These are phyloP conservation scores for Trogon melanurus DNA, from an alignment of 2,113 vertebrate genomes.

Conservation along the genomic window DNA sequence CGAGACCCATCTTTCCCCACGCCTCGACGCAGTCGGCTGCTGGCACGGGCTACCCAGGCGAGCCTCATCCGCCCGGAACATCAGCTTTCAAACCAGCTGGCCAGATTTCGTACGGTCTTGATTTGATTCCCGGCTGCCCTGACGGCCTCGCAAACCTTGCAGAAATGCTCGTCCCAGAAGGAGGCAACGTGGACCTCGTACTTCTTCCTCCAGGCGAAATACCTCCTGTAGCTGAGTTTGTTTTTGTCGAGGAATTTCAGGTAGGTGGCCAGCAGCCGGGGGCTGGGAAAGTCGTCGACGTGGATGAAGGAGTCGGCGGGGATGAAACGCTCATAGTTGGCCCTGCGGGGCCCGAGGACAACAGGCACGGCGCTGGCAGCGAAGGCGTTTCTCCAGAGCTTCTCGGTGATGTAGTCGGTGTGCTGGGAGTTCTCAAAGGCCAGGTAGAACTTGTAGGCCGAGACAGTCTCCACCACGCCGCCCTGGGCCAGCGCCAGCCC, in stretches of 20 bases:
- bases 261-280: conserved; percentile 82
- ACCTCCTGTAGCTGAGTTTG: conserved; percentile 74
- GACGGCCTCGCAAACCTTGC: conserved; percentile 81
- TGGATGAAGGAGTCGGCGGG: conserved; percentile 91
- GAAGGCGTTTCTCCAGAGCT: conserved; percentile 91
- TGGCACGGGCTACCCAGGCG: background rate
- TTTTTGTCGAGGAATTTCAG: conserved; percentile 83
- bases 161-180: conserved; percentile 91
- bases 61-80: background rate
- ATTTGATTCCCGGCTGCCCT: conserved; percentile 51
- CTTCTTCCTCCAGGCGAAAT: conserved; percentile 86
- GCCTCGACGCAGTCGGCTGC: fast-evolving
- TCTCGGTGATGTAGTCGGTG: conserved; percentile 94
- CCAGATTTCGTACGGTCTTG: conserved; percentile 76
- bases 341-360: conserved; percentile 86
- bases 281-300: conserved; percentile 87
- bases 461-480: conserved; percentile 76
- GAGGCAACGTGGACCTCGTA: conserved; percentile 77
- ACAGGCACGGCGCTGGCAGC: conserved; percentile 84
- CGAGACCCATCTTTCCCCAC: fast-evolving
- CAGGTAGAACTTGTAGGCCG: conserved; percentile 91
- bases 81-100: conserved; percentile 84
- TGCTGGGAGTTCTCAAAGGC: conserved; percentile 95
- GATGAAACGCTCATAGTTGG: conserved; percentile 91
- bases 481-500: conserved; percentile 68